A percentile compares a stretch with the other conserved stretches of the same genome.
phyloP scores from a whole-genome alignment of 1,140 invertebrate species.

The Tribolium castaneum region DNA sequence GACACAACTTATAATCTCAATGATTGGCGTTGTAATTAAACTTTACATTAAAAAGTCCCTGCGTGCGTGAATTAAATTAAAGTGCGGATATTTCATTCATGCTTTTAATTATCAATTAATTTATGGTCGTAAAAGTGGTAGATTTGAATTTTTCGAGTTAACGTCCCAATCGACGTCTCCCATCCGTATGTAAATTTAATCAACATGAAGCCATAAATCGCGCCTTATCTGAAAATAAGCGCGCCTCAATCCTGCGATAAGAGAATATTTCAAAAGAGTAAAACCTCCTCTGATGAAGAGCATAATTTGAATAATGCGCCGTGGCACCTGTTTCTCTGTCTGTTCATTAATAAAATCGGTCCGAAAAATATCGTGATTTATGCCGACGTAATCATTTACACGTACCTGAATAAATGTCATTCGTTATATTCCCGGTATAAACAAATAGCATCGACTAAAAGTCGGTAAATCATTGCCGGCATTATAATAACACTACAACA shows the following conservation, averaged over 20 bases:
- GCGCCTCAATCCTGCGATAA: constrained; percentile 15
- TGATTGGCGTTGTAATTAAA: neutral
- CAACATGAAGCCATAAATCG: constrained; percentile 13
- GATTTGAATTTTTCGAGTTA: neutral
- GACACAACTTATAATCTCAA: neutral
- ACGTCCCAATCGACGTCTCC: constrained; percentile 16
- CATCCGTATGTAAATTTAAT: constrained; percentile 25
- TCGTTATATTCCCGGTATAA: constrained; percentile 10
- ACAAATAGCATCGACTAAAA: constrained; percentile 21
- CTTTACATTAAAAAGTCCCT: neutral
- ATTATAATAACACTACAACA: constrained; percentile 36
- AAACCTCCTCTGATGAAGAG: constrained; percentile 20
- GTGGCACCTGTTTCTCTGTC: constrained; percentile 24
- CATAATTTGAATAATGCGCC: constrained; percentile 21
- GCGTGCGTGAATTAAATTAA: neutral
- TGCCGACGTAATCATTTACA: constrained; percentile 1
- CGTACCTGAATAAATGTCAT: constrained; percentile 29
- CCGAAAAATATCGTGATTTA: constrained; percentile 21
- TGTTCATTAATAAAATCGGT: constrained; percentile 27
- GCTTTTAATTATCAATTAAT: neutral
- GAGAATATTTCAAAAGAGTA: constrained; percentile 22
- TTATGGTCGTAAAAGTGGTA: neutral
- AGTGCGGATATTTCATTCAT: neutral
- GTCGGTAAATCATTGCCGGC: constrained; percentile 18
- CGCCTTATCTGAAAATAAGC: constrained; percentile 14